A percentile compares a stretch with the other conserved stretches of the same genome.
These are phyloP conservation scores for Neodiprion fabricii DNA, from an alignment of 1,140 invertebrate species.

Conservation along the genomic window DNA sequence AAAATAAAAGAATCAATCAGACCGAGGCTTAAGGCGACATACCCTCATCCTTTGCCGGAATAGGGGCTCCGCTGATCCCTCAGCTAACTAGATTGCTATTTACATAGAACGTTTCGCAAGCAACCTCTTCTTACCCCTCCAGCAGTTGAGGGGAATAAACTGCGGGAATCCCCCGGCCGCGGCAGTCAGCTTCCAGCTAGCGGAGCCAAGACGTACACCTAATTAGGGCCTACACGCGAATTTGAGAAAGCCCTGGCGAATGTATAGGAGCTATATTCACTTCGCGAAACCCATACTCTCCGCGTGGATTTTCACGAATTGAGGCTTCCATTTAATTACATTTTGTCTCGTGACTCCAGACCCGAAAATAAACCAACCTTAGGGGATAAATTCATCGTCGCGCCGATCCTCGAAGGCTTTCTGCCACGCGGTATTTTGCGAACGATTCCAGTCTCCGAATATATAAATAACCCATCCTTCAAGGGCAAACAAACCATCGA, in stretches of 20 bases:
- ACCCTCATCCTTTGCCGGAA: conserved; percentile 15
- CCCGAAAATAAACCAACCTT: not conserved
- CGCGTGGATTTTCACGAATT: not conserved
- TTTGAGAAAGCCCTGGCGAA: conserved; percentile 21
- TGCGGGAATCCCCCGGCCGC: conserved; percentile 1
- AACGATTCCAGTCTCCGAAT: no score
- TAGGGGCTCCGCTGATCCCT: conserved; percentile 35
- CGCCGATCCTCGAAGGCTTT: no score
- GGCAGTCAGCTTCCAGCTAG: not conserved
- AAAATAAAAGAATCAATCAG: not conserved
- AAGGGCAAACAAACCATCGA: not conserved
- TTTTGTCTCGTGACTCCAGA: not conserved
- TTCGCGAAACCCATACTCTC: not conserved
- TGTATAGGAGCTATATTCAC: conserved; percentile 28
- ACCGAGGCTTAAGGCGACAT: not conserved
- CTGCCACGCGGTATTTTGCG: no score
- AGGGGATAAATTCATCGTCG: not conserved
- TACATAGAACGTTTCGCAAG: conserved; percentile 36
- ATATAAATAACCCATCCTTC: conserved; percentile 10
- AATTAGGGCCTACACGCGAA: conserved; percentile 34
- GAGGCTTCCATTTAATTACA: not conserved
- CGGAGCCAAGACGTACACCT: conserved; percentile 30
- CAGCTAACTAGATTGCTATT: conserved; percentile 43
- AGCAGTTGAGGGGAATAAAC: not conserved
- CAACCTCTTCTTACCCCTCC: not conserved